Base-by-base conservation (phyloP, 2,888 invertebrate species). In the Nineta flava region DNA sequence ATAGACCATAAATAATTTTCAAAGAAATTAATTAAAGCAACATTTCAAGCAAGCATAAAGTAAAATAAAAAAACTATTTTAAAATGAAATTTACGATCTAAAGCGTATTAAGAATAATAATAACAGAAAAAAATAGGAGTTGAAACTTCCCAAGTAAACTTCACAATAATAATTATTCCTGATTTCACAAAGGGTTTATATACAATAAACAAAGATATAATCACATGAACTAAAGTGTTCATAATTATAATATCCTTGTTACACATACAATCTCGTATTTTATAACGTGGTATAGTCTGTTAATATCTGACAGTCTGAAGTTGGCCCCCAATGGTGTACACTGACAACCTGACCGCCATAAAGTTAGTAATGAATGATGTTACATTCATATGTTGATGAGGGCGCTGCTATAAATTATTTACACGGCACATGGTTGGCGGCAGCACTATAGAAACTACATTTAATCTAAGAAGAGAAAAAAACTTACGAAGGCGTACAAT, bases 311-410 rank as follows among this genome's bases (percentile, higher is more conserved):
- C 38, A 15, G 38, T 38, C n/a, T 38, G n/a, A 38, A 38, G 38
- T 38, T 38, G 38, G 7, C 38, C 38, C 38, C 38, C 38, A 38
- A 38, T 38, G 38, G 38, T 38, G 47, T 17, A 16, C 34, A 47
- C 32, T 35, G 47, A 47, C 47, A 47, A 35, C 47, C 35, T 47
- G 47, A 34, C 47, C 43, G 21, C 43, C 47, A 47, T 47, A 47
- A 47, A 47, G 35, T 35, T 35, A 35, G 35, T 35, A 32, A 47
- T 47, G 47, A 47, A 35, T 47, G 32, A 47, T 47, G 47, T 32
- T 16, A 47, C 32, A 35, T 47, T 47, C 34, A 16, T 35, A 47
- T 47, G 47, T 21, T 44, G 38, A 38, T 38, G 38, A 38, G 44
- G 44, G 44, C 44, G 44, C 44, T 44, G 13, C 26, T 21, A 44